Conservation (phyloP, 2,797 vertebrate genomes). For the Falco peregrinus region DNA sequence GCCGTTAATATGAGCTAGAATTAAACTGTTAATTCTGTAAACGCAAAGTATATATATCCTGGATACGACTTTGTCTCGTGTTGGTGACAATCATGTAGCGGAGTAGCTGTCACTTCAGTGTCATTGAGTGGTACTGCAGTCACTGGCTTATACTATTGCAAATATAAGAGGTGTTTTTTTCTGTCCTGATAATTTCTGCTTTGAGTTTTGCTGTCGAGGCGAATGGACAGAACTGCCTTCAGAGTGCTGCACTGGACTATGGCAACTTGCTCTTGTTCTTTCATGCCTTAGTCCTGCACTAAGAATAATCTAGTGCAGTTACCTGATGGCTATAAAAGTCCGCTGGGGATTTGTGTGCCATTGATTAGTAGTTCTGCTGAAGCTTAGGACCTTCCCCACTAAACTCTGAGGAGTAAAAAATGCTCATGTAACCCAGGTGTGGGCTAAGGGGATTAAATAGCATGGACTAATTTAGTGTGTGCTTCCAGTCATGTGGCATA, state of each 20-base stretch:
- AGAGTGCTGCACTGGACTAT: neutral
- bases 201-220: neutral
- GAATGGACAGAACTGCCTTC: neutral
- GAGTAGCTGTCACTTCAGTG: neutral
- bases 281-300: neutral
- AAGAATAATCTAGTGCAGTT: neutral
- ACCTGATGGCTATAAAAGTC: accelerated
- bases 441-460: too few species aligned
- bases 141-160: neutral
- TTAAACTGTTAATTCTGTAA: neutral
- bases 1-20: neutral
- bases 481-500: neutral
- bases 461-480: neutral
- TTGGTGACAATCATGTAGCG: accelerated
- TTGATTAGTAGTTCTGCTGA: neutral
- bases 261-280: neutral
- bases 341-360: neutral
- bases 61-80: neutral
- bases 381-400: neutral
- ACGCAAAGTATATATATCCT: neutral
- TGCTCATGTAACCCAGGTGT: neutral
- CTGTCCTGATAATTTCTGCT: neutral
- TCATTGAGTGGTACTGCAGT: neutral
- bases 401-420: neutral
- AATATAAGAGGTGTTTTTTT: neutral